Evolutionary conservation across 1,140 invertebrate genomes (phyloP).

Genomic region (Drosophila nannoptera): DNA sequence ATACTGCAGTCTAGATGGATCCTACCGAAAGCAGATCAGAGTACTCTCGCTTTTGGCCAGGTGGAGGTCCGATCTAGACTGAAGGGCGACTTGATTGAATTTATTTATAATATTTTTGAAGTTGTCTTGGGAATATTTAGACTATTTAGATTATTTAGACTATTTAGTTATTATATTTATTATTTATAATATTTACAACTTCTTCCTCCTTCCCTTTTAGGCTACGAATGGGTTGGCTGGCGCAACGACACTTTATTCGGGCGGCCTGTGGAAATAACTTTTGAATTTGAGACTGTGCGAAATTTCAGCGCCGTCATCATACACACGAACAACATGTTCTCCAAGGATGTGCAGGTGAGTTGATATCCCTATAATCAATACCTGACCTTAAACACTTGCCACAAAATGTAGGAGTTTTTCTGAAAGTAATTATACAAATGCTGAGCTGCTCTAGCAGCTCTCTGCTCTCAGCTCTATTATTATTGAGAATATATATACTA

Average conservation of each 20-base stretch:
- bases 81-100: no score
- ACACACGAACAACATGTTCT: slow-evolving; percentile 87
- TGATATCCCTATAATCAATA: no score
- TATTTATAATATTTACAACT: background rate
- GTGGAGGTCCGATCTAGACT: background rate
- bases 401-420: no score
- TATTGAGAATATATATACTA: no score
- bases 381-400: no score
- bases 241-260: slow-evolving; percentile 83
- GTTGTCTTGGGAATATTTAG: no score
- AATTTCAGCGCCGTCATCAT: slow-evolving; percentile 89
- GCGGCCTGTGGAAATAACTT: slow-evolving; percentile 84
- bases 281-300: slow-evolving; percentile 88
- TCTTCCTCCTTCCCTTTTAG: slow-evolving; percentile 78
- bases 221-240: slow-evolving; percentile 95
- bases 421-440: no score
- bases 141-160: background rate
- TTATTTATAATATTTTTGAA: no score
- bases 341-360: slow-evolving; percentile 84
- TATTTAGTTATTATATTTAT: background rate
- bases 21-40: slow-evolving; percentile 16
- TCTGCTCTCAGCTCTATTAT: no score
- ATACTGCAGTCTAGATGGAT: slow-evolving; percentile 8
- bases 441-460: no score
- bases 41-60: background rate